These are phyloP conservation scores for Spizaetus ornatus DNA, from an alignment of 2,113 vertebrate species.

Conservation along the genomic window DNA sequence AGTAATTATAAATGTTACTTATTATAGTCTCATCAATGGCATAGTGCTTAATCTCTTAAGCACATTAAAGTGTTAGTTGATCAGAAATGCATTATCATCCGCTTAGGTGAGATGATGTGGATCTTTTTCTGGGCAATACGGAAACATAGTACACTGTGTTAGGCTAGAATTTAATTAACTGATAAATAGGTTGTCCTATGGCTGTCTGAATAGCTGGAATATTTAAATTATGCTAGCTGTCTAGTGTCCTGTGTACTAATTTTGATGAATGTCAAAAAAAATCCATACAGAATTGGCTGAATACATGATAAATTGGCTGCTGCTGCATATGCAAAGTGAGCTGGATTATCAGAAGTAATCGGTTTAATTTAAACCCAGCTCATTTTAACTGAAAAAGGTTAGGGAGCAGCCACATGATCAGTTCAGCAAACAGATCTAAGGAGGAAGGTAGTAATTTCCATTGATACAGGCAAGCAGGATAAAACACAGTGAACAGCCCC, in stretches of 20 bases:
- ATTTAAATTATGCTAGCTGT: background rate
- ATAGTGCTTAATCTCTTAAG: background rate
- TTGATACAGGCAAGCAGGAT: background rate
- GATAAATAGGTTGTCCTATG: background rate
- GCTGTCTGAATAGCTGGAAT: background rate
- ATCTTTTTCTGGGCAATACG: background rate
- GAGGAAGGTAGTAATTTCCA: background rate
- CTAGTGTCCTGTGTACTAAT: background rate
- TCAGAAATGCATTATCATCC: background rate
- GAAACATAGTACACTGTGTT: background rate
- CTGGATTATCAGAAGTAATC: slow-evolving; percentile 1
- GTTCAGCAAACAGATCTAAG: background rate
- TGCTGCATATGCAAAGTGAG: background rate
- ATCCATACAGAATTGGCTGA: background rate
- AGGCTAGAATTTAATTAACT: background rate
- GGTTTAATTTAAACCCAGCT: slow-evolving; percentile 16
- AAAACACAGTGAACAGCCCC: background rate
- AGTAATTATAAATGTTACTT: background rate
- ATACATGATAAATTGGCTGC: background rate
- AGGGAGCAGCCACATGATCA: background rate
- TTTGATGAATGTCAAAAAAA: background rate
- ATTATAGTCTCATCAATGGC: background rate
- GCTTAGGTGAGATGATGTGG: background rate
- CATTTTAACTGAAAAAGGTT: slow-evolving; percentile 5
- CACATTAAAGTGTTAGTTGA: background rate